Evolutionary conservation across 2,113 vertebrate genomes (phyloP).

Genomic region (Suricata suricatta): DNA sequence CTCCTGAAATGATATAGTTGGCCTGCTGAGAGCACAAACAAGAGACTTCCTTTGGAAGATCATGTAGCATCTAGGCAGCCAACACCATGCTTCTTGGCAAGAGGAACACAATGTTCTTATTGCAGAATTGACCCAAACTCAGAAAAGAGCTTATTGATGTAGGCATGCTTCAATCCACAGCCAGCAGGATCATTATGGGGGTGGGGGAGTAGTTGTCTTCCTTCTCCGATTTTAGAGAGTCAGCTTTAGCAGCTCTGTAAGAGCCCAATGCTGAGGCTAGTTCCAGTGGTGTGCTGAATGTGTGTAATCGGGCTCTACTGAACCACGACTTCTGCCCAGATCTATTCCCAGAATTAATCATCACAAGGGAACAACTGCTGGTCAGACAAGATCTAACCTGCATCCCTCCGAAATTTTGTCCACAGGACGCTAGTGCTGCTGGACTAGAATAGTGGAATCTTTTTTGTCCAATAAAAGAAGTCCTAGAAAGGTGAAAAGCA

Average conservation of each 20-base stretch:
- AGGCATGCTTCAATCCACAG: background rate
- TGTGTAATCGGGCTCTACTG: background rate
- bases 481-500: background rate
- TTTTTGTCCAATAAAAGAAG: background rate
- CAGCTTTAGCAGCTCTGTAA: background rate
- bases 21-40: background rate
- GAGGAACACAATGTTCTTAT: background rate
- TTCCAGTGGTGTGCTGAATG: background rate
- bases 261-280: background rate
- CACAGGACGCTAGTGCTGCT: background rate
- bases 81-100: background rate
- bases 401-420: background rate
- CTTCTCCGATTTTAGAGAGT: slow-evolving; percentile 28
- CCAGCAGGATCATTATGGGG: background rate
- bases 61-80: background rate
- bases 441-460: background rate
- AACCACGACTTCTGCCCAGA: background rate
- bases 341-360: slow-evolving; percentile 25
- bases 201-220: background rate
- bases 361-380: background rate
- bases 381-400: slow-evolving; percentile 3
- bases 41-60: background rate
- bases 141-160: slow-evolving; percentile 9
- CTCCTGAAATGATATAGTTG: background rate
- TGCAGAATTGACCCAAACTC: slow-evolving; percentile 45